Evolutionary conservation across 2,797 vertebrate species (phyloP), one percentile per base, ranked within the genome.

Genomic region (Protosalanx chinensis): DNA sequence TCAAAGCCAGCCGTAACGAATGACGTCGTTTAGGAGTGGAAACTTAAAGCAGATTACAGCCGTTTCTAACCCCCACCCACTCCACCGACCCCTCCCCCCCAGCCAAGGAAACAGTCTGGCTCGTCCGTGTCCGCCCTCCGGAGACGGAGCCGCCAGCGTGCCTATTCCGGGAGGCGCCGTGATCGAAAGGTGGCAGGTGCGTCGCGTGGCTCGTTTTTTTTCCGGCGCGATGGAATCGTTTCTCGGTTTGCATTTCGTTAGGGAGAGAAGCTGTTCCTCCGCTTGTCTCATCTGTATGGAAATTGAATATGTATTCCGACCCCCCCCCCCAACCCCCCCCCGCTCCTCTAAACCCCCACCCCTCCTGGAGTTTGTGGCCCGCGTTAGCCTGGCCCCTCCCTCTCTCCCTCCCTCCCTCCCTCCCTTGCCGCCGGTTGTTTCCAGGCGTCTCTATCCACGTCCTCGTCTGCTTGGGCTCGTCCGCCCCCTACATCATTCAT

Each of bases 221-320:
- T n/a, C n/a, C n/a, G n/a, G n/a, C n/a, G n/a, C n/a, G 79, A 82
- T 29, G 66, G 68, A 83, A 86, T 84, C 80, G 79, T 80, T 82
- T 41, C 84, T 85, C 85, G 85, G 87, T 90, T 87, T 86, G 84
- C 77, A 87, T n/a, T 88, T 87, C 80, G 87, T 90, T 85, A 85
- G 58, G 73, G 67, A 79, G 77, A 85, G 81, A 81, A 74, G 65
- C 67, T 69, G 72, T 83, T 85, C 83, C 80, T 77, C 84, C 74
- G 78, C 69, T 75, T 66, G 76, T 78, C 85, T 89, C 85, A 84
- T 91, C 80, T 90, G 72, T 84, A 84, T 88, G 88, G 78, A 88
- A 87, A 90, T 91, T 73, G 73, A 85, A 83, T 81, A 72, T 71
- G 82, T 81, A 72, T 72, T 86, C 71, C 76, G 76, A n/a, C 77